Evolutionary conservation across 2,113 vertebrate species (phyloP).

Genomic region (Trichomycterus rosablanca): DNA sequence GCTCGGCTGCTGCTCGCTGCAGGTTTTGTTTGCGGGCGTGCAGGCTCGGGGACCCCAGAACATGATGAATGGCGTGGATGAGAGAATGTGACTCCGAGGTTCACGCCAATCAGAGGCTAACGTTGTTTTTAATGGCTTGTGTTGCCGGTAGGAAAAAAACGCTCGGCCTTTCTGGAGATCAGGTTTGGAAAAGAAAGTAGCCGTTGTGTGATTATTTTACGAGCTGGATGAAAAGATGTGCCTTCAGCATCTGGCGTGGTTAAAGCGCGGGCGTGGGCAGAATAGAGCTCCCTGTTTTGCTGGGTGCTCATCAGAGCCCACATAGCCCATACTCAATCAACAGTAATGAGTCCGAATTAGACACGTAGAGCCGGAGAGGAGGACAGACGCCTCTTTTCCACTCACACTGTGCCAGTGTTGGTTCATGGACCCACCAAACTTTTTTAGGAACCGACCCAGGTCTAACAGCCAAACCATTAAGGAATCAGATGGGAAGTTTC

Average conservation of each 20-base stretch:
- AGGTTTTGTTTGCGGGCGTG: conserved; percentile 42
- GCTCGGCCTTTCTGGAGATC: conserved; percentile 9
- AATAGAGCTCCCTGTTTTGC: conserved; percentile 58
- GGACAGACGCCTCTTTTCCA: neutral
- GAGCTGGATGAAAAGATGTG: conserved; percentile 60
- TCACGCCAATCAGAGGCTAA: neutral
- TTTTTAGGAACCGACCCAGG: too few relatives aligned
- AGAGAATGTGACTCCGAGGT: conserved; percentile 28
- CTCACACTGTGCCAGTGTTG: neutral
- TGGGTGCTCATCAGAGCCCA: conserved; percentile 51
- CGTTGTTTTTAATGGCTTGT: conserved; percentile 10
- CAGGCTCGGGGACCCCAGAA: conserved; percentile 36
- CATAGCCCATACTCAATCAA: conserved; percentile 22
- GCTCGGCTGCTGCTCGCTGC: conserved; percentile 45
- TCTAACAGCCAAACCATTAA: too few relatives aligned
- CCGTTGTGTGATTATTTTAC: conserved; percentile 45
- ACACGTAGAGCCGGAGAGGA: conserved; percentile 9
- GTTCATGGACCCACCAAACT: neutral
- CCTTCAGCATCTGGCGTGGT: conserved; percentile 62
- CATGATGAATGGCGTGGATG: conserved; percentile 40
- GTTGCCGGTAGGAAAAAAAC: conserved; percentile 31
- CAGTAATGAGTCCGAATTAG: conserved; percentile 28
- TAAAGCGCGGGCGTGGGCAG: conserved; percentile 56
- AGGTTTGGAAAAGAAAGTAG: conserved; percentile 52
- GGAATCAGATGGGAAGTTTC: too few relatives aligned